Conservation (phyloP, 2,888 invertebrate species). For the Thysanoteuthis rhombus region DNA sequence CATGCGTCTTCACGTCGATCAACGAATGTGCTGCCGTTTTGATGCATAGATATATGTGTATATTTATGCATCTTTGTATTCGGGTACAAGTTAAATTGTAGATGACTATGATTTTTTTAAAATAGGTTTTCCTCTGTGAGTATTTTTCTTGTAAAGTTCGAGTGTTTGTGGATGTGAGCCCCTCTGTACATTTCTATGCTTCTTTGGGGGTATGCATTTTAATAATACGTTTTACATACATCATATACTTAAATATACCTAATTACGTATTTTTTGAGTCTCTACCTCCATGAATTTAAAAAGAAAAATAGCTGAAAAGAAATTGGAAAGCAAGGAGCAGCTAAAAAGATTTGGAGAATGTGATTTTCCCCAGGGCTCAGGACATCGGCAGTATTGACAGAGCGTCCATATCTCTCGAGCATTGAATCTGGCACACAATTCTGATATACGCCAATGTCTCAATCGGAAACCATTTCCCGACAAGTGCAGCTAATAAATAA, state of each 20-base stretch:
- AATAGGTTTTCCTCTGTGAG: neutral
- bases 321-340: neutral
- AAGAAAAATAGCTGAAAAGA: neutral
- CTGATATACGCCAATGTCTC: neutral
- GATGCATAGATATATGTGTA: neutral
- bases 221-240: neutral
- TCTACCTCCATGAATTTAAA: neutral
- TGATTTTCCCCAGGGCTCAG: neutral
- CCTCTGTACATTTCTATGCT: neutral
- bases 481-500: neutral
- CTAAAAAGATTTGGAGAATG: neutral
- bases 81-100: neutral
- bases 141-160: neutral
- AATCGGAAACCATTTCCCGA: neutral
- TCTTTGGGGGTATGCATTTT: neutral
- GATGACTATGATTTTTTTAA: neutral
- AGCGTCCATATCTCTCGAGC: neutral
- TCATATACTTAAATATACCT: neutral
- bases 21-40: too few species aligned
- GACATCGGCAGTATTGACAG: neutral
- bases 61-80: neutral
- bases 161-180: neutral
- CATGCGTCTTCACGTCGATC: too few species aligned
- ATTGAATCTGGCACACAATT: neutral
- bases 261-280: neutral